Evolutionary conservation across 2,113 vertebrate species (phyloP).

Genomic region (Aramus guarauna): DNA sequence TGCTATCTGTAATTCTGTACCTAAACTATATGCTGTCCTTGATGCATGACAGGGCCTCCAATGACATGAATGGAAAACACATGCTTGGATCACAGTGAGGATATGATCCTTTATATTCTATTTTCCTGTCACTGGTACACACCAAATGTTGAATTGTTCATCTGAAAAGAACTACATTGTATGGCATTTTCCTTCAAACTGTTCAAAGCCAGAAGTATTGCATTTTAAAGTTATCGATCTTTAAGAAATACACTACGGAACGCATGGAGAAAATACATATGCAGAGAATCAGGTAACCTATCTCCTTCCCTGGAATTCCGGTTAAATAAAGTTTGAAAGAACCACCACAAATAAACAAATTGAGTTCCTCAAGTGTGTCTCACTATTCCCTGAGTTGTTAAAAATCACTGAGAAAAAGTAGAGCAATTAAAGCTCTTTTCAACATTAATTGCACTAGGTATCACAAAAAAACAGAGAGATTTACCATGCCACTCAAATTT

Average conservation of each 20-base stretch:
- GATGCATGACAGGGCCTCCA: slow-evolving; percentile 23
- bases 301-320: background rate
- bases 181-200: slow-evolving; percentile 1
- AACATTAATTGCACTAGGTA: background rate
- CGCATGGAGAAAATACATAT: background rate
- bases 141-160: background rate
- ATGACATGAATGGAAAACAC: slow-evolving; percentile 29
- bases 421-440: background rate
- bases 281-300: background rate
- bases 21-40: slow-evolving; percentile 27
- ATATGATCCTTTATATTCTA: background rate
- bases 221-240: slow-evolving; percentile 11
- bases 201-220: slow-evolving; percentile 17
- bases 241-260: slow-evolving; percentile 3
- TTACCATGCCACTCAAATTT: background rate
- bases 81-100: background rate
- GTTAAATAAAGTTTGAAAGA: background rate
- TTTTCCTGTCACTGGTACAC: background rate
- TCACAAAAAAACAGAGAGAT: background rate
- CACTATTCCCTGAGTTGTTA: background rate
- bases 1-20: slow-evolving; percentile 13
- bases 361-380: background rate
- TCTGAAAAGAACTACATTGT: background rate
- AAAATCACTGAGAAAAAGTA: background rate
- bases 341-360: background rate